These are phyloP conservation scores for Amiota mariae DNA, from an alignment of 2,888 invertebrate genomes.

Conservation along the genomic window DNA sequence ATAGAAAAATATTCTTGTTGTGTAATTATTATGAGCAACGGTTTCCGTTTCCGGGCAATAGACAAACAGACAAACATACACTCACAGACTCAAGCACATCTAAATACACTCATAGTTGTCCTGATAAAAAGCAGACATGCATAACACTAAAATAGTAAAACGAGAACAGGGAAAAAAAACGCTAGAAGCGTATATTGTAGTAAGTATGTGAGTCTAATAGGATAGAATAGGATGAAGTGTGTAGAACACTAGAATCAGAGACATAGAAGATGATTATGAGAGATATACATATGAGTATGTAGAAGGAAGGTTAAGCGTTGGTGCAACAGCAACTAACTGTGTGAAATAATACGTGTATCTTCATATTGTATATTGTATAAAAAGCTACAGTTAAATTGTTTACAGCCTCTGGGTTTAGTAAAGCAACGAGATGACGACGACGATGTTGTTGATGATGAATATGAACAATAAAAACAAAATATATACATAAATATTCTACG, in stretches of 20 bases:
- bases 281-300: too few relatives aligned
- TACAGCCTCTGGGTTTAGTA: background rate
- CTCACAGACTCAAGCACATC: background rate
- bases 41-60: slow-evolving; percentile 22
- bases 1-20: slow-evolving; percentile 1
- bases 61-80: background rate
- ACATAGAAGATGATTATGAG: too few relatives aligned
- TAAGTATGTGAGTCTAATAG: slow-evolving; percentile 1
- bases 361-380: background rate
- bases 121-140: background rate
- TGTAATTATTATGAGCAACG: slow-evolving; percentile 29
- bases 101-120: background rate
- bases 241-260: background rate
- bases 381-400: slow-evolving; percentile 9
- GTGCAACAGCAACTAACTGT: too few relatives aligned
- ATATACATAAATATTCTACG: too few relatives aligned
- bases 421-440: background rate
- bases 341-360: too few relatives aligned
- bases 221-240: background rate
- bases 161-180: background rate
- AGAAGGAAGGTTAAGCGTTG: too few relatives aligned
- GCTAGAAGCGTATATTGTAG: background rate
- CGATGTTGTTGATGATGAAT: background rate
- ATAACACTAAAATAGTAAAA: background rate
- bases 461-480: background rate